Evolutionary conservation across 2,888 invertebrate species (phyloP), one percentile per base, ranked within the genome.

Genomic region (Eumerus sabulonum): DNA sequence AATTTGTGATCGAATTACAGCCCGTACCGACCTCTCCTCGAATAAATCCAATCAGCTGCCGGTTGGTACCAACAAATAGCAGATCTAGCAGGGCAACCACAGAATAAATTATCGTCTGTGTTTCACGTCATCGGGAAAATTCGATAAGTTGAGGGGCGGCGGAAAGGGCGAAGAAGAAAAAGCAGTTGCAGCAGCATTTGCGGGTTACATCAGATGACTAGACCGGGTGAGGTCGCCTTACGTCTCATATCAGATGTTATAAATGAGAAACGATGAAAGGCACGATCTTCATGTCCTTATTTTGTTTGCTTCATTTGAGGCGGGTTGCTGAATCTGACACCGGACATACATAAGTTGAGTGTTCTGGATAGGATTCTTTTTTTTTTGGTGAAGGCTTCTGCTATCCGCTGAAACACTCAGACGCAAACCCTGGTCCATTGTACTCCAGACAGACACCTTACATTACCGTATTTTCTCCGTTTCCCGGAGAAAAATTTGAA

Each of bases 1-100:
- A 67, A 67, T 67, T 67, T 67, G 50, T 67, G 67, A 67, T 67
- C 57, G 48, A 67, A 67, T 59, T 59, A 59, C 57, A 59, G 14
- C 44, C 42, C 57, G 35, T 50, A 18, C 18, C 56, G 27, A 27
- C 9, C 67, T 50, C 27, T 42, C 57, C 44, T 44, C 57, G 51
- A 67, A 42, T 67, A 57, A 67, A 42, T 59, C 57, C 50, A 42
- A 36, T 44, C 67, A 59, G 44, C 27, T 50, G 19, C 27, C 27
- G 27, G 19, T 7, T 7, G 27, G 38, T 50, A 57, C 44, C 19
- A 47, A 11, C 44, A 45, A 7, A 38, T 7, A 9, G 51, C 3
- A 38, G 14, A 35, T 7, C 27, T 4, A 27, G 7, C 5, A 27
- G 14, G 2, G 17, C 42, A 44, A n/a, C 44, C 27, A 19, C 57